A percentile compares a stretch with the other conserved stretches of the same genome.
Evolutionary conservation across 2,888 invertebrate species (phyloP).

Genomic region (Galeruca laticollis): DNA sequence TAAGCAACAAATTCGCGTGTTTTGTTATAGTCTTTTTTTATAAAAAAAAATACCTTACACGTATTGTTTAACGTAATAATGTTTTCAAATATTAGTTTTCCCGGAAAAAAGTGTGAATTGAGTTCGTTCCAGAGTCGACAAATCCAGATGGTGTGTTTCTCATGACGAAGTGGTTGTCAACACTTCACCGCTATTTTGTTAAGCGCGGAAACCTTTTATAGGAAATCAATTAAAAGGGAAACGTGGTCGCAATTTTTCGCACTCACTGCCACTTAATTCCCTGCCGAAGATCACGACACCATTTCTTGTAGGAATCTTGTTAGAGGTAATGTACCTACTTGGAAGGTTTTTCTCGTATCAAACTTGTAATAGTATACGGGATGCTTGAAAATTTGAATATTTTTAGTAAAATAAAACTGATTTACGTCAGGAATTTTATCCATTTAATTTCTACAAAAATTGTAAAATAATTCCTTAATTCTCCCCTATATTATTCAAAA

Average conservation of each 20-base stretch:
- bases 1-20: no score
- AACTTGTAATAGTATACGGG: neutral
- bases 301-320: slow-evolving; percentile 2
- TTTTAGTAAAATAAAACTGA: neutral
- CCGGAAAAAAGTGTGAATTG: neutral
- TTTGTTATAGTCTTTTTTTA: no score
- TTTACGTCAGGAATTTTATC: no score
- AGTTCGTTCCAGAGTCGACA: neutral
- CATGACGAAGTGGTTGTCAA: slow-evolving; percentile 58
- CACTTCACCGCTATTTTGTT: slow-evolving; percentile 67
- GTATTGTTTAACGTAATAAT: no score
- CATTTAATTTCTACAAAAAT: no score
- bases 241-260: slow-evolving; percentile 59
- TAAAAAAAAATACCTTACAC: no score
- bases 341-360: slow-evolving; percentile 1
- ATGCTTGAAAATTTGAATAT: neutral
- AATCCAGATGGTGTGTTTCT: slow-evolving; percentile 31
- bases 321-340: slow-evolving; percentile 2
- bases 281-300: slow-evolving; percentile 49
- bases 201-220: slow-evolving; percentile 67
- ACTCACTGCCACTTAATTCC: slow-evolving; percentile 41
- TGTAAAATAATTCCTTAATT: no score
- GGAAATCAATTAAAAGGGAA: slow-evolving; percentile 68
- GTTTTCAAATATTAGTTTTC: neutral
- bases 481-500: no score